A percentile compares a stretch with the other conserved stretches of the same genome.
Conservation (phyloP, 2,797 vertebrate genomes). For the Microhierax caerulescens region DNA sequence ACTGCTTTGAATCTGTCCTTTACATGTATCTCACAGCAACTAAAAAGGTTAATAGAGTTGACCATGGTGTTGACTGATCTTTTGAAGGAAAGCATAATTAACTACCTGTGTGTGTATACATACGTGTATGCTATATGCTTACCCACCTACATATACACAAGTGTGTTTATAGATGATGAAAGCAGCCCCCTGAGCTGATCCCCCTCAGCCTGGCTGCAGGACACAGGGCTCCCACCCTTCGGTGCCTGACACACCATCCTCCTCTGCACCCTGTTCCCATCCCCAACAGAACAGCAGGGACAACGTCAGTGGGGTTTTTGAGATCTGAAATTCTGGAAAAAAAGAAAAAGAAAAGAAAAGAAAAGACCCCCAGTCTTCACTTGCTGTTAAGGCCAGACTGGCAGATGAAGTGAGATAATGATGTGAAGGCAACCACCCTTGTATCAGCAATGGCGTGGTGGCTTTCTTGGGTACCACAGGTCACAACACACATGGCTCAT, state of each 20-base stretch:
- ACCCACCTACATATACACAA: too few relatives aligned
- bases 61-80: accelerated
- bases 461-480: neutral
- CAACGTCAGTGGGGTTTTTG: neutral
- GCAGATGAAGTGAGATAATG: neutral
- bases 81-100: neutral
- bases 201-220: accelerated
- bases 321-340: neutral
- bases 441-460: accelerated
- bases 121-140: too few relatives aligned
- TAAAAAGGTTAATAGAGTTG: neutral
- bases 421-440: neutral
- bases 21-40: accelerated
- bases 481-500: accelerated
- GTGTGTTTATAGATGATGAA: neutral
- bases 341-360: too few relatives aligned
- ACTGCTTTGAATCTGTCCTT: neutral
- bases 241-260: accelerated
- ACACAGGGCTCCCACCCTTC: neutral
- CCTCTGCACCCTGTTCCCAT: neutral
- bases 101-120: accelerated
- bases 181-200: neutral
- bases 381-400: neutral
- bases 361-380: neutral
- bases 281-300: accelerated